phyloP scores from a whole-genome alignment of 2,888 invertebrate genomes.

The Embidobia sp. region DNA sequence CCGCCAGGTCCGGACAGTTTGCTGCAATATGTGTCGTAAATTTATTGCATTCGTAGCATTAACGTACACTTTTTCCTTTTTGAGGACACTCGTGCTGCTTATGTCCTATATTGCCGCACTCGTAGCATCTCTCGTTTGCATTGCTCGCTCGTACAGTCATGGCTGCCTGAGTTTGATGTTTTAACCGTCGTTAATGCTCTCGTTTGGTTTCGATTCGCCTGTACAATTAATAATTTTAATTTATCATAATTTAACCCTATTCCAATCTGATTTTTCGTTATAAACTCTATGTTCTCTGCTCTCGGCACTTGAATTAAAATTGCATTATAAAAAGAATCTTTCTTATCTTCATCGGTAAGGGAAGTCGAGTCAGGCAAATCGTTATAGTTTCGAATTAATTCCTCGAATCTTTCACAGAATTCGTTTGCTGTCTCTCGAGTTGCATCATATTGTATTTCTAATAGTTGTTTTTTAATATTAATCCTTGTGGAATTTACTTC shows the following conservation, averaged over 20 bases:
- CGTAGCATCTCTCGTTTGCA: constrained; percentile 27
- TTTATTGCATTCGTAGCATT: constrained; percentile 31
- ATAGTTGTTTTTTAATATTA: constrained; percentile 11
- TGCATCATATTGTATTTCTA: constrained; percentile 9
- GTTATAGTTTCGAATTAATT: constrained; percentile 18
- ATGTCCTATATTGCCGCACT: constrained; percentile 55
- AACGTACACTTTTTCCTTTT: constrained; percentile 22
- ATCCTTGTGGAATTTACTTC: constrained; percentile 27
- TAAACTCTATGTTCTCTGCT: constrained; percentile 21
- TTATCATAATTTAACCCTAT: constrained; percentile 20
- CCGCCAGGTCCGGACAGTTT: no score
- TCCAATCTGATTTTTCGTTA: constrained; percentile 19
- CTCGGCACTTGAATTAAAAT: constrained; percentile 4
- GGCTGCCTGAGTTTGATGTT: no score
- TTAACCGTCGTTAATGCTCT: not conserved
- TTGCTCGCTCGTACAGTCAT: no score
- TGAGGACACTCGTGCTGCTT: constrained; percentile 48
- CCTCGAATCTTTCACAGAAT: constrained; percentile 36
- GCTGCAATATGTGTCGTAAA: constrained; percentile 15
- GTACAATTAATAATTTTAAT: constrained; percentile 24
- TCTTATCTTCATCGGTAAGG: constrained; percentile 30
- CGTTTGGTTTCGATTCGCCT: constrained; percentile 19
- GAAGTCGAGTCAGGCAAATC: constrained; percentile 4
- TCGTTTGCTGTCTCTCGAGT: constrained; percentile 12
- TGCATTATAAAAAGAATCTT: constrained; percentile 15